Evolutionary conservation across 2,797 vertebrate genomes (phyloP).

Genomic region (Acrossocheilus wenchowensis): DNA sequence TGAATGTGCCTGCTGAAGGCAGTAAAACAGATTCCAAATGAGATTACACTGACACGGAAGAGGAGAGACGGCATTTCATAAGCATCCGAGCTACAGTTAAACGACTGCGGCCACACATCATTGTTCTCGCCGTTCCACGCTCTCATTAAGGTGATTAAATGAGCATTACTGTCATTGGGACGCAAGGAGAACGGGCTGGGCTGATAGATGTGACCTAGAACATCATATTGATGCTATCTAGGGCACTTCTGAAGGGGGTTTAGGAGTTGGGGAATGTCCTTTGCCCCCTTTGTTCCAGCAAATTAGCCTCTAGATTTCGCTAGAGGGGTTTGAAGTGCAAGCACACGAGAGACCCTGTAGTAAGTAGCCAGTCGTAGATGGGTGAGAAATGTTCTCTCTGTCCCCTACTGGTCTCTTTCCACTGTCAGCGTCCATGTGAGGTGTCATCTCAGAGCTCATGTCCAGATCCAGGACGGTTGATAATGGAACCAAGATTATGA

Average conservation of each 20-base stretch:
- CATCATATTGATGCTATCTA: constrained; percentile 16
- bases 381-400: neutral
- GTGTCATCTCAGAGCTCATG: neutral
- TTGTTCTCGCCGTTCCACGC: constrained; percentile 32
- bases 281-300: neutral
- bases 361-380: neutral
- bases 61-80: constrained; percentile 38
- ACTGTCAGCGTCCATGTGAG: neutral
- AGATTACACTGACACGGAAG: constrained; percentile 41
- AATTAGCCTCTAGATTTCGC: neutral
- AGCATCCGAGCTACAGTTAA: constrained; percentile 38
- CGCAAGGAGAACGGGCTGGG: neutral
- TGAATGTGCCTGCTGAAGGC: constrained; percentile 44
- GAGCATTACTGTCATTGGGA: constrained; percentile 47
- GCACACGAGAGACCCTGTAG: constrained; percentile 18
- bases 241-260: constrained; percentile 14
- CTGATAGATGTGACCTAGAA: constrained; percentile 38
- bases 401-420: neutral
- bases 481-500: neutral
- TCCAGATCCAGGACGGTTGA: neutral
- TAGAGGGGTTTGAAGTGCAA: constrained; percentile 16
- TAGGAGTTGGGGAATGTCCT: constrained; percentile 22
- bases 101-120: constrained; percentile 42
- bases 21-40: constrained; percentile 49
- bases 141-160: constrained; percentile 52